These are phyloP conservation scores for Bradypodion ventrale DNA, from an alignment of 2,797 vertebrate genomes.

Conservation along the genomic window DNA sequence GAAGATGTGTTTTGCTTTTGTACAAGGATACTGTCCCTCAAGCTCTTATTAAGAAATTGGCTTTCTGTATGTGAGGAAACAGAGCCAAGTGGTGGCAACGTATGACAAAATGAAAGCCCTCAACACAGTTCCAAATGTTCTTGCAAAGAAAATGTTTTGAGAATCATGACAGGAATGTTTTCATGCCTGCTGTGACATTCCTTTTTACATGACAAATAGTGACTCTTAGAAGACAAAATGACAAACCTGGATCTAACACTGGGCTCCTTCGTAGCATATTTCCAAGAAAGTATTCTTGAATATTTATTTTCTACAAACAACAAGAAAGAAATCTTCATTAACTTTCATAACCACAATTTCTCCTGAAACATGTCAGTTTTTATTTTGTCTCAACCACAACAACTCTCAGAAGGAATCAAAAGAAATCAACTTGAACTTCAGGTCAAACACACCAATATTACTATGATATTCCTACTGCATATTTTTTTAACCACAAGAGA, in stretches of 20 bases:
- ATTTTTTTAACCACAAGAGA: no score
- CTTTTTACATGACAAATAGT: not conserved
- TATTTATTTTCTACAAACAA: conserved; percentile 86
- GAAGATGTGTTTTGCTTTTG: not conserved
- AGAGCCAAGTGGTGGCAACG: not conserved
- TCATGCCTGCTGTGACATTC: no score
- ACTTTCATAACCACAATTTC: not conserved
- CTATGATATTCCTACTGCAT: no score
- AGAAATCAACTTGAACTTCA: not conserved
- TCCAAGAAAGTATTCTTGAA: conserved; percentile 96
- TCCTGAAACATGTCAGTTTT: conserved; percentile 19
- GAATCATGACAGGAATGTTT: not conserved
- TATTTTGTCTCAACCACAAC: not conserved
- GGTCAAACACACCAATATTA: not conserved
- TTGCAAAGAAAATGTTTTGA: not conserved
- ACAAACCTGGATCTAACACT: conserved; percentile 81
- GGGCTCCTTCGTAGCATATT: conserved; percentile 80
- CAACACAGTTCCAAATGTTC: not conserved
- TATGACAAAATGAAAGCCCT: not conserved
- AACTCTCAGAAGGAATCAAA: no score
- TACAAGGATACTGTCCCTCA: not conserved
- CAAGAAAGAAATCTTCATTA: conserved; percentile 48
- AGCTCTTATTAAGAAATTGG: not conserved
- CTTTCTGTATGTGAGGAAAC: not conserved
- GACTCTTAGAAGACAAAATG: conserved; percentile 24